phyloP scores from a whole-genome alignment of 2,113 vertebrate species.

The Cynopterus brachyotis region DNA sequence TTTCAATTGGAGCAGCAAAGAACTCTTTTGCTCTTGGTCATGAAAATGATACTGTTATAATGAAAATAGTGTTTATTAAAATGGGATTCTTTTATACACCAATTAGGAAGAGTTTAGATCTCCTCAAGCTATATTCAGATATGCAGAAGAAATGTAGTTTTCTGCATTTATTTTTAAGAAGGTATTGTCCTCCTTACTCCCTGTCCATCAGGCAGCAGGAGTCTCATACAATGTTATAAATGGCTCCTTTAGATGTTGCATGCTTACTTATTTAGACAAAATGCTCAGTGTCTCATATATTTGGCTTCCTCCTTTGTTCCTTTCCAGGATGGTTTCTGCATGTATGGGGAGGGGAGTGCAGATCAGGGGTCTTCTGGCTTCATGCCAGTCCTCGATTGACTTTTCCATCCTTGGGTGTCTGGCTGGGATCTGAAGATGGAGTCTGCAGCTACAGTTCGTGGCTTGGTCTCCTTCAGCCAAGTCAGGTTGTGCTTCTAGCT shows the following conservation, averaged over 20 bases:
- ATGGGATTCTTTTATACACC: background rate
- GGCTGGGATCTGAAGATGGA: background rate
- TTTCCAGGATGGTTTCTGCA: background rate
- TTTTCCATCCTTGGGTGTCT: background rate
- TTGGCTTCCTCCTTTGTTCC: background rate
- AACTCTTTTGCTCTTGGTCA: background rate
- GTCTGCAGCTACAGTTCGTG: background rate
- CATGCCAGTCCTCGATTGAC: background rate
- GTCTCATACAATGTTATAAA: background rate
- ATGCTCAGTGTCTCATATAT: background rate
- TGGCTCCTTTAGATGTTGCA: background rate
- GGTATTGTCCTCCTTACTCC: background rate
- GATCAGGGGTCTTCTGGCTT: background rate
- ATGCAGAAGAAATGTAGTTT: background rate
- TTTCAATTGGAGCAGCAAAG: background rate
- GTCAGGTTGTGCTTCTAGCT: background rate
- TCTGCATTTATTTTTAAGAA: background rate
- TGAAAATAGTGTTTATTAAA: background rate
- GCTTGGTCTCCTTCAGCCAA: background rate
- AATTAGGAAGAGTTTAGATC: background rate
- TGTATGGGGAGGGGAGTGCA: background rate
- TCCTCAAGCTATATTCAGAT: background rate
- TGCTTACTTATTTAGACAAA: background rate
- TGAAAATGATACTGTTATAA: background rate
- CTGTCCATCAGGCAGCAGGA: background rate